Percentiles rank a stretch among this genome's conserved stretches.
These are phyloP conservation scores for Zaprionus africanus DNA, from an alignment of 1,140 invertebrate genomes.

Conservation along the genomic window DNA sequence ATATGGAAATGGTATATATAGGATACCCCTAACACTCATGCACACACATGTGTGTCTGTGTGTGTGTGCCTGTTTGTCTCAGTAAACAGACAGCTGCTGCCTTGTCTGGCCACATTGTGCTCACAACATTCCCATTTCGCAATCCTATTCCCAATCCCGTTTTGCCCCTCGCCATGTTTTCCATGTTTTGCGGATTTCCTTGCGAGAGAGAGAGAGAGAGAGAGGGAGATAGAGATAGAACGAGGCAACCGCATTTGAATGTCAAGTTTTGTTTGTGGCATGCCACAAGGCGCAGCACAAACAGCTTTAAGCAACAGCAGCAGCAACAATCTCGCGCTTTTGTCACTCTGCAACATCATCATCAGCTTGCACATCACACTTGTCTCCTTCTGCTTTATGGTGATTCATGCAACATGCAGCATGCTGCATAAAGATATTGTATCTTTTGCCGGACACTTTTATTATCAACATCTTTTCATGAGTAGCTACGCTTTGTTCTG, in stretches of 20 bases:
- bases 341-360: slow-evolving; percentile 9
- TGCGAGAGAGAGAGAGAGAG: neutral
- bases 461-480: slow-evolving; percentile 41
- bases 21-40: slow-evolving; percentile 30
- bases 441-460: slow-evolving; percentile 61
- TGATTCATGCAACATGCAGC: slow-evolving; percentile 37
- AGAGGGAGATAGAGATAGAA: neutral
- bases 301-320: slow-evolving; percentile 28
- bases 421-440: slow-evolving; percentile 23
- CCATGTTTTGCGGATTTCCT: slow-evolving; percentile 48
- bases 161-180: slow-evolving; percentile 12
- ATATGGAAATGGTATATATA: slow-evolving; percentile 27
- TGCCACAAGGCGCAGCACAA: slow-evolving; percentile 23
- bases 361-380: slow-evolving; percentile 21
- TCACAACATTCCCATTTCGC: slow-evolving; percentile 21
- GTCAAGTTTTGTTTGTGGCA: slow-evolving; percentile 64
- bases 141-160: slow-evolving; percentile 4
- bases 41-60: slow-evolving; percentile 16
- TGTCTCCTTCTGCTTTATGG: slow-evolving; percentile 3
- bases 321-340: neutral
- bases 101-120: slow-evolving; percentile 32
- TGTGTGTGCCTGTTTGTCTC: too few relatives aligned
- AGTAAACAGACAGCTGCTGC: slow-evolving; percentile 29
- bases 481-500: slow-evolving; percentile 28
- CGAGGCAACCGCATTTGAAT: slow-evolving; percentile 61